phyloP scores from a whole-genome alignment of 2,888 invertebrate genomes.

The Scelioninae gen. 2 region DNA sequence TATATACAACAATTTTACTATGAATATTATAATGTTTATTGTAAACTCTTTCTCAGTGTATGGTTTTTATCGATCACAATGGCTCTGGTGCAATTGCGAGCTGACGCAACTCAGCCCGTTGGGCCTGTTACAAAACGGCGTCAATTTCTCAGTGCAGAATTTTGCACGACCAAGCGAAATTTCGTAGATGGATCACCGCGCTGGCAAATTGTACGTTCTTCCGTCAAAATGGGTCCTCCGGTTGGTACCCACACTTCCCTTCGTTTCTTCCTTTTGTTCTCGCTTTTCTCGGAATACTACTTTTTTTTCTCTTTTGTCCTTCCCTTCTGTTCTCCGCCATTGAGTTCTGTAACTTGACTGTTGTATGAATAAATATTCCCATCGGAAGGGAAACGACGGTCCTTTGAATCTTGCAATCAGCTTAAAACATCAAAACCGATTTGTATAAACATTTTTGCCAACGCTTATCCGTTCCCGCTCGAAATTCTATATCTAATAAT shows the following conservation, averaged over 20 bases:
- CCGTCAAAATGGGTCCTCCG: conserved; percentile 3
- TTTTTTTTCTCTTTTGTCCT: no score
- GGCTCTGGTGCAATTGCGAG: no score
- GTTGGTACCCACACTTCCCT: conserved; percentile 6
- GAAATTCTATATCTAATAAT: conserved; percentile 40
- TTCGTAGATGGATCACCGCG: conserved; percentile 12
- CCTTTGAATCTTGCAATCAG: conserved; percentile 12
- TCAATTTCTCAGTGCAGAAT: no score
- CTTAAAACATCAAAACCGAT: conserved; percentile 31
- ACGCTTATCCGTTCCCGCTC: conserved; percentile 16
- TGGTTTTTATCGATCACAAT: no score
- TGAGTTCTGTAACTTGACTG: background rate
- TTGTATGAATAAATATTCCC: conserved; percentile 14
- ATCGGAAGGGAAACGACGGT: background rate
- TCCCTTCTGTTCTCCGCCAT: background rate
- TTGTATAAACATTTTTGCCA: conserved; percentile 22
- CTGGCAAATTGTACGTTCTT: conserved; percentile 23
- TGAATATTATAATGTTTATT: no score
- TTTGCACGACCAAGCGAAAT: conserved; percentile 35
- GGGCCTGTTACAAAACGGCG: no score
- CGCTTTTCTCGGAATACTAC: background rate
- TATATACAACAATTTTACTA: no score
- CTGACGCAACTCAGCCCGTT: no score
- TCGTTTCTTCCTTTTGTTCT: background rate
- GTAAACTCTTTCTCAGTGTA: background rate